phyloP scores from a whole-genome alignment of 2,797 vertebrate species.

The Anableps anableps region DNA sequence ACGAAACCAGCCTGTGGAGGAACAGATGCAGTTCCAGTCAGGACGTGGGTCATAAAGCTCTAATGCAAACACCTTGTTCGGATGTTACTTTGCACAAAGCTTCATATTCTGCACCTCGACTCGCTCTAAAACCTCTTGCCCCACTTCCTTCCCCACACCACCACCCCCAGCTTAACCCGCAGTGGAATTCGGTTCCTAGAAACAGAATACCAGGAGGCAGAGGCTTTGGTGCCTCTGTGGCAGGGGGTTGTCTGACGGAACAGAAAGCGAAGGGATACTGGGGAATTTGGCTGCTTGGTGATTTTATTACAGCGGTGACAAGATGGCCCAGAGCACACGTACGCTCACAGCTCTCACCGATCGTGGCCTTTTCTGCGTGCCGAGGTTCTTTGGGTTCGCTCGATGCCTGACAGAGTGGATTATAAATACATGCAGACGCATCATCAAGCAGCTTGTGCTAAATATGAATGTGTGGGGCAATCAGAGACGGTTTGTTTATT shows the following conservation, averaged over 20 bases:
- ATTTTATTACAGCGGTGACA: conserved; percentile 50
- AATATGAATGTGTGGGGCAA: conserved; percentile 32
- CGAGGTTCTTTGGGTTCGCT: conserved; percentile 42
- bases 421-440: conserved; percentile 57
- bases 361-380: conserved; percentile 9
- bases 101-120: conserved; percentile 6
- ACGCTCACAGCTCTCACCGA: conserved; percentile 10
- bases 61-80: conserved; percentile 8
- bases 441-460: conserved; percentile 36
- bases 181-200: conserved; percentile 48
- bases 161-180: conserved; percentile 14
- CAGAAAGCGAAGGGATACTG: conserved; percentile 36
- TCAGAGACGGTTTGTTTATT: conserved; percentile 35
- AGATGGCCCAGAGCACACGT: conserved; percentile 33
- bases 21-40: background rate
- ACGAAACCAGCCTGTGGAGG: background rate
- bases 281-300: conserved; percentile 35
- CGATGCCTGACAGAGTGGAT: conserved; percentile 43
- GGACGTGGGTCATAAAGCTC: too few species aligned
- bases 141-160: background rate
- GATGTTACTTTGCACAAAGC: conserved; percentile 18
- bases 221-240: conserved; percentile 23
- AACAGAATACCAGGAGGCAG: conserved; percentile 51
- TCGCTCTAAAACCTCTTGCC: background rate
- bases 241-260: conserved; percentile 31